Evolutionary conservation across 2,888 invertebrate species (phyloP), one percentile per base, ranked within the genome.

Genomic region (Sycophila texana): DNA sequence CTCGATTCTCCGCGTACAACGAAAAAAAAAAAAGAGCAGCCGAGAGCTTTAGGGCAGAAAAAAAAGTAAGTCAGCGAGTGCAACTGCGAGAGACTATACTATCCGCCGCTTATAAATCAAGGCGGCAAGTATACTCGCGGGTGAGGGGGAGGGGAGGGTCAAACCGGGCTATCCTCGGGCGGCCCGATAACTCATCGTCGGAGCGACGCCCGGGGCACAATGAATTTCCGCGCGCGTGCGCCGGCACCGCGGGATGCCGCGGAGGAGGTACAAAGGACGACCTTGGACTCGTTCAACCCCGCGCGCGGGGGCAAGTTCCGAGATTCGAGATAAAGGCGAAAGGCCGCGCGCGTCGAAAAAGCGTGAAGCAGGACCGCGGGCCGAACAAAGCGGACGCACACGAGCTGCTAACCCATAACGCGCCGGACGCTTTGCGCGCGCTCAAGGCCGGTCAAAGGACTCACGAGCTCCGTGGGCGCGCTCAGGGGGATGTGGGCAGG

Each of bases 401-500:
- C 16, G 53, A 14, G n/a, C 4, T 53, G 53, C 39, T 39, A 39
- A 39, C 3, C 16, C 18, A 30, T 51, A 58, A 53, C 63, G 39
- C 53, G n/a, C n/a, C n/a, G 55, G 55, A 63, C 73, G 73, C 39
- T 39, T 73, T 39, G 26, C 70, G 72, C 47, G 49, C 68, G 18
- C 77, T 63, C 78, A 80, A 80, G 75, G 79, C 70, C 80, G 75
- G 80, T 75, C 78, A 76, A 82, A 70, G 78, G 78, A 79, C 78
- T 79, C 78, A 70, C 78, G 77, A 71, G 68, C 10, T n/a, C 7
- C 30, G 55, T 30, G 16, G 4, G 3, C 18, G 4, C 71, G 20
- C 3, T 49, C 14, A 20, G 39, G 20, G 63, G 18, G 39, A 47
- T 30, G 67, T n/a, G n/a, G 55, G 30, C 1, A 49, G 66, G 22